phyloP scores from a whole-genome alignment of 2,888 invertebrate species.

The Pinctada fucata region DNA sequence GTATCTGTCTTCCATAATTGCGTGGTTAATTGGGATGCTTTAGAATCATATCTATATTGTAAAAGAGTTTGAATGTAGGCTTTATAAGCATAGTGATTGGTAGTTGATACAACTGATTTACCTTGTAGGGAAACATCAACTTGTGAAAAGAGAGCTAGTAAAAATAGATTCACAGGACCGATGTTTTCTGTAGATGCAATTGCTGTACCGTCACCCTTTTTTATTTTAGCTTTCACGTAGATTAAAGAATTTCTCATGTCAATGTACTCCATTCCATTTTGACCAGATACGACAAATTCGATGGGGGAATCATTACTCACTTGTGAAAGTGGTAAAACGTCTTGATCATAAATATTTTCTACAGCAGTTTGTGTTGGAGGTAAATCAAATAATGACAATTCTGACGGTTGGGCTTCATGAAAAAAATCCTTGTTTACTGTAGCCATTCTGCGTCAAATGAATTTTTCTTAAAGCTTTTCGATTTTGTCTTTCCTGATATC shows the following conservation, averaged over 20 bases:
- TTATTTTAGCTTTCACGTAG: slow-evolving; percentile 37
- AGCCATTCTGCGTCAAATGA: slow-evolving; percentile 34
- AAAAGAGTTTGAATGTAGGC: slow-evolving; percentile 43
- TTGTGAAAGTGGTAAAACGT: slow-evolving; percentile 36
- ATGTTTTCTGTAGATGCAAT: slow-evolving; percentile 32
- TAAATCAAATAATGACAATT: slow-evolving; percentile 42
- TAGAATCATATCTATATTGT: slow-evolving; percentile 37
- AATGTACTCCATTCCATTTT: slow-evolving; percentile 40
- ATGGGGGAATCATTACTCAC: slow-evolving; percentile 15
- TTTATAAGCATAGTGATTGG: slow-evolving; percentile 45
- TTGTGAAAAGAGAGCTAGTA: slow-evolving; percentile 46
- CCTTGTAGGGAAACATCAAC: slow-evolving; percentile 48
- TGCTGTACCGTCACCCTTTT: slow-evolving; percentile 38
- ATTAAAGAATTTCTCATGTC: slow-evolving; percentile 38
- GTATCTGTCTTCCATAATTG: slow-evolving; percentile 44
- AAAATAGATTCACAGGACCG: slow-evolving; percentile 47
- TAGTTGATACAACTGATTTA: slow-evolving; percentile 39
- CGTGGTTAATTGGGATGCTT: slow-evolving; percentile 33
- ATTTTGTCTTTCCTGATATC: background rate
- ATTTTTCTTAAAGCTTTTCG: background rate
- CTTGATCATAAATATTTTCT: slow-evolving; percentile 40
- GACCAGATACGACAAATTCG: slow-evolving; percentile 26
- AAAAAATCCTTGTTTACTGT: slow-evolving; percentile 40
- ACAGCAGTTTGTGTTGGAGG: slow-evolving; percentile 48
- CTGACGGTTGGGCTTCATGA: slow-evolving; percentile 41